phyloP scores from a whole-genome alignment of 2,888 invertebrate genomes.

The Fragum whitleyi region DNA sequence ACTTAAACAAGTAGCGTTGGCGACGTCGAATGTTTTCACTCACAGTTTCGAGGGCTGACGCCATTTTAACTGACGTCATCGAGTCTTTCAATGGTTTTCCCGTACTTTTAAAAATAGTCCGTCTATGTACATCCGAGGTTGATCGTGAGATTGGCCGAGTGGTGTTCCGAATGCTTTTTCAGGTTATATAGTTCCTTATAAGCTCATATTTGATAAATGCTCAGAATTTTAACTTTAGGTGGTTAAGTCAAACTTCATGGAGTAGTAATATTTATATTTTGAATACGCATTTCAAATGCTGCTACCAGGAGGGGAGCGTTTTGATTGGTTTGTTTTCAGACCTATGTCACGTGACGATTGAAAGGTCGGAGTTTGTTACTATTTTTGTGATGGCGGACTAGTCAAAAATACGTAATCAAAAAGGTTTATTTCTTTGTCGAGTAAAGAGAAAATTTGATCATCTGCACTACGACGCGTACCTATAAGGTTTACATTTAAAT shows the following conservation, averaged over 20 bases:
- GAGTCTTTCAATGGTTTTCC: too few relatives aligned
- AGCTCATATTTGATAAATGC: not conserved
- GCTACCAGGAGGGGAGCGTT: not conserved
- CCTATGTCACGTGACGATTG: not conserved
- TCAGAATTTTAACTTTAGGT: not conserved
- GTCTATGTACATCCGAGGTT: too few relatives aligned
- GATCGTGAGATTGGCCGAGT: too few relatives aligned
- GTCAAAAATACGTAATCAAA: conserved; percentile 15
- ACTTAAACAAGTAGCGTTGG: too few relatives aligned
- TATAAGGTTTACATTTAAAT: too few relatives aligned
- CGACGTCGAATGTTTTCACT: too few relatives aligned
- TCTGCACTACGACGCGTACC: not conserved
- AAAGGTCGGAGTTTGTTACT: not conserved
- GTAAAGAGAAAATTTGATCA: not conserved
- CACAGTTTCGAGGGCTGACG: too few relatives aligned
- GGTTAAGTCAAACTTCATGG: conserved; percentile 1
- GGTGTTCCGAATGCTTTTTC: too few relatives aligned
- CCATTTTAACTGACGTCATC: too few relatives aligned
- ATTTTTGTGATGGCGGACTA: conserved; percentile 23
- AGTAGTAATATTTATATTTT: not conserved
- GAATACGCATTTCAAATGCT: not conserved
- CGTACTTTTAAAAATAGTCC: too few relatives aligned
- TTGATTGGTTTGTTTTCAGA: not conserved
- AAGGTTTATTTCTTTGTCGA: conserved; percentile 6
- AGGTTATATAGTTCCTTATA: not conserved